These are phyloP conservation scores for Progne subis DNA, from an alignment of 2,113 vertebrate genomes.

Conservation along the genomic window DNA sequence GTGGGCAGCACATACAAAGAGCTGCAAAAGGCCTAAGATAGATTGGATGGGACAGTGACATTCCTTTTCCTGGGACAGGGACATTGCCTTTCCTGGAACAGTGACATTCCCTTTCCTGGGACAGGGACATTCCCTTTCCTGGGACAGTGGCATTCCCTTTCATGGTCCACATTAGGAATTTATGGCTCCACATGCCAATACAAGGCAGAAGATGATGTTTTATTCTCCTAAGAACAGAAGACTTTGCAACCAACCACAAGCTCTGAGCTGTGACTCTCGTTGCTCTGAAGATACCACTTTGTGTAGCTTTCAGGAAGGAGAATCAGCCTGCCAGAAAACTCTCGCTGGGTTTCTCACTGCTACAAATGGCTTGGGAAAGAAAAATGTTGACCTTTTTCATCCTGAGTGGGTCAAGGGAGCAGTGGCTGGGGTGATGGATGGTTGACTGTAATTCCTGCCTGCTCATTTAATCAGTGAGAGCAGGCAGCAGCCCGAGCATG, in stretches of 20 bases:
- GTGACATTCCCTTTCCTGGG: background rate
- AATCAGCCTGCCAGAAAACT: background rate
- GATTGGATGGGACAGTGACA: background rate
- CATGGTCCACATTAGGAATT: background rate
- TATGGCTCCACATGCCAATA: background rate
- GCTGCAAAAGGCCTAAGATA: background rate
- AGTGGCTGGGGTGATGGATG: background rate
- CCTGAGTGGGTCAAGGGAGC: constrained; percentile 14
- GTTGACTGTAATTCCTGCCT: constrained; percentile 40
- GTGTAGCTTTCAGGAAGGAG: background rate
- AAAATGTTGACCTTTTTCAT: background rate
- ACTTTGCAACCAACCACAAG: background rate
- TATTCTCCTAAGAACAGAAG: background rate
- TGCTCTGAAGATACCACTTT: background rate
- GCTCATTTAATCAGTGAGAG: constrained; percentile 1
- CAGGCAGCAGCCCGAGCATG: background rate
- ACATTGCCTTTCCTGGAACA: background rate
- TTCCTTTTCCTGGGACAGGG: background rate
- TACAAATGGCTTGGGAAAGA: background rate
- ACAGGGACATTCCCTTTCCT: background rate
- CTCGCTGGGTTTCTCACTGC: background rate
- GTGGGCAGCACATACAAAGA: background rate
- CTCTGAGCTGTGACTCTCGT: background rate
- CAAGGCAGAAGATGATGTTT: background rate
- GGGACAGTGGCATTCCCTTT: background rate